These are phyloP conservation scores for Saguinus imperator DNA, from an alignment of 2,113 vertebrate genomes.

Conservation along the genomic window DNA sequence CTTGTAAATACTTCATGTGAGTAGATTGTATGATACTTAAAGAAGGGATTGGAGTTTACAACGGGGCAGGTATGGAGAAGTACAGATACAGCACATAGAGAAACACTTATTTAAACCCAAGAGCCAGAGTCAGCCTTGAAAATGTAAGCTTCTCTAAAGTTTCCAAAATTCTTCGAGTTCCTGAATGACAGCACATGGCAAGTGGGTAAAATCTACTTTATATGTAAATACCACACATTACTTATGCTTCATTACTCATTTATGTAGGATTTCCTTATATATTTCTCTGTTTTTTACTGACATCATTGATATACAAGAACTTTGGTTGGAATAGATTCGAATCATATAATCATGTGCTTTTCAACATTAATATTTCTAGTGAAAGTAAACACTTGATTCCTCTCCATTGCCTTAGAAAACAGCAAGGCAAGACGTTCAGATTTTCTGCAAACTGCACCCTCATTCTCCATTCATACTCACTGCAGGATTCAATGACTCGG, in stretches of 20 bases:
- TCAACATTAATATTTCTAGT: not conserved
- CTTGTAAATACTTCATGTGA: not conserved
- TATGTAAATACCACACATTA: not conserved
- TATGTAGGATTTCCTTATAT: not conserved
- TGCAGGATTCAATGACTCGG: fast-evolving
- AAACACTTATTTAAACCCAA: not conserved
- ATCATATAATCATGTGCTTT: not conserved
- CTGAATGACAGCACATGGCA: not conserved
- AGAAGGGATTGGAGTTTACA: not conserved
- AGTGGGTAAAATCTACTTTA: not conserved
- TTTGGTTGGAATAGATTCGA: not conserved
- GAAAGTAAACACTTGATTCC: not conserved
- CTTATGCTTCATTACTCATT: not conserved
- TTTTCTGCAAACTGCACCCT: not conserved
- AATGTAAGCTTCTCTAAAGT: not conserved
- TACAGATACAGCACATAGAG: not conserved
- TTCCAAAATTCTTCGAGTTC: not conserved
- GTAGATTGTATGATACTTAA: not conserved
- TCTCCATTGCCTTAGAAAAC: not conserved
- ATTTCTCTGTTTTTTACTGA: not conserved
- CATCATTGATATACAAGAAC: not conserved
- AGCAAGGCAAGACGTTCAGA: not conserved
- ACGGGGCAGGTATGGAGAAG: not conserved
- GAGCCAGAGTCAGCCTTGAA: not conserved
- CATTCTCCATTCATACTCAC: not conserved